These are phyloP conservation scores for Psittacula cyanocephala DNA, from an alignment of 2,113 vertebrate species.

Conservation along the genomic window DNA sequence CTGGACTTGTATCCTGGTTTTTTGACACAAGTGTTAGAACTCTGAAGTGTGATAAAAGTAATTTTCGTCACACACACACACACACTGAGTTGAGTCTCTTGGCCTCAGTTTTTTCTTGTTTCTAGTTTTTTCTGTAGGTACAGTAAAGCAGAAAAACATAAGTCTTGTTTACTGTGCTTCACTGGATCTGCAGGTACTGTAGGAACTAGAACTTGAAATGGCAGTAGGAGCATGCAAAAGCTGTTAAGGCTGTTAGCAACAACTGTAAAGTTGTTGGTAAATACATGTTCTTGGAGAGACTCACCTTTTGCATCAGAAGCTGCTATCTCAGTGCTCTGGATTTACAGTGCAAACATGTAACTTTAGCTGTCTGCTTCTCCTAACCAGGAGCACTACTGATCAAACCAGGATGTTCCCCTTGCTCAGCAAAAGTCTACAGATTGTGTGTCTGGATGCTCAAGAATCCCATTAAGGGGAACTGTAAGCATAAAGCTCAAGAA, in stretches of 20 bases:
- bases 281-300: not conserved
- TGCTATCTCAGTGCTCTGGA: not conserved
- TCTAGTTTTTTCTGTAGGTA: not conserved
- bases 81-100: not conserved
- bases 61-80: fast-evolving
- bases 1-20: not conserved
- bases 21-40: not conserved
- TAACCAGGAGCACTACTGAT: fast-evolving
- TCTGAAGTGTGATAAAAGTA: not conserved
- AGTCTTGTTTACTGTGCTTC: not conserved
- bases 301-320: not conserved
- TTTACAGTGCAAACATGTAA: not conserved
- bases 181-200: not conserved
- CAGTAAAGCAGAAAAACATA: not conserved
- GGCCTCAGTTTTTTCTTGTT: not conserved
- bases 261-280: not conserved
- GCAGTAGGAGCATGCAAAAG: not conserved
- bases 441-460: not conserved
- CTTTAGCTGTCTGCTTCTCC: not conserved
- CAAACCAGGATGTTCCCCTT: not conserved
- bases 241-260: not conserved
- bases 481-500: not conserved
- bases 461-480: not conserved
- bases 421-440: not conserved
- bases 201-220: not conserved